Percentiles rank a stretch among this genome's conserved stretches.
phyloP scores from a whole-genome alignment of 2,113 vertebrate species.

The Lates calcarifer region DNA sequence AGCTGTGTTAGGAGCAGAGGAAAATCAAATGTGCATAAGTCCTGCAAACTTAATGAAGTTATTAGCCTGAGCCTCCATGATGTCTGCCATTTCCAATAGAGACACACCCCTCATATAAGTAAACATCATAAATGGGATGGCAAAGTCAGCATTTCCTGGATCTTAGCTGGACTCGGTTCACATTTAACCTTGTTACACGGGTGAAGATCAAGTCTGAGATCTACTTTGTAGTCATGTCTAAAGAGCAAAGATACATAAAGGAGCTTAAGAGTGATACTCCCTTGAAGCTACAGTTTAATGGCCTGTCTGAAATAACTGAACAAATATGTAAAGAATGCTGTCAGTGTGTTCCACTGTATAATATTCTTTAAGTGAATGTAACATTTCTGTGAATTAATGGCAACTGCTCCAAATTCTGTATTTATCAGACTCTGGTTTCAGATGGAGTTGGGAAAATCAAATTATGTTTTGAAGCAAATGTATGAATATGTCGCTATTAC shows the following conservation, averaged over 20 bases:
- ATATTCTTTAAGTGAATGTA: too few species aligned
- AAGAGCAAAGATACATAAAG: not conserved
- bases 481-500: not conserved
- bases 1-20: not conserved
- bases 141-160: conserved; percentile 2
- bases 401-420: not conserved
- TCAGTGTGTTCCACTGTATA: not conserved
- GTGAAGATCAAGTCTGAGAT: not conserved
- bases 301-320: not conserved
- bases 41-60: conserved; percentile 4
- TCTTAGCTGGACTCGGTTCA: not conserved
- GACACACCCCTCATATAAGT: not conserved
- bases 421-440: not conserved
- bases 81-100: not conserved
- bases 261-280: too few species aligned
- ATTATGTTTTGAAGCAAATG: not conserved
- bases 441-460: not conserved
- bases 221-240: not conserved
- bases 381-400: not conserved
- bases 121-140: not conserved
- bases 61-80: not conserved
- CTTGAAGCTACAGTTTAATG: not conserved
- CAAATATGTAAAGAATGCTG: not conserved
- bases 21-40: not conserved
- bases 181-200: not conserved